These are phyloP conservation scores for Percina caprodes DNA, from an alignment of 2,113 vertebrate species.

Conservation along the genomic window DNA sequence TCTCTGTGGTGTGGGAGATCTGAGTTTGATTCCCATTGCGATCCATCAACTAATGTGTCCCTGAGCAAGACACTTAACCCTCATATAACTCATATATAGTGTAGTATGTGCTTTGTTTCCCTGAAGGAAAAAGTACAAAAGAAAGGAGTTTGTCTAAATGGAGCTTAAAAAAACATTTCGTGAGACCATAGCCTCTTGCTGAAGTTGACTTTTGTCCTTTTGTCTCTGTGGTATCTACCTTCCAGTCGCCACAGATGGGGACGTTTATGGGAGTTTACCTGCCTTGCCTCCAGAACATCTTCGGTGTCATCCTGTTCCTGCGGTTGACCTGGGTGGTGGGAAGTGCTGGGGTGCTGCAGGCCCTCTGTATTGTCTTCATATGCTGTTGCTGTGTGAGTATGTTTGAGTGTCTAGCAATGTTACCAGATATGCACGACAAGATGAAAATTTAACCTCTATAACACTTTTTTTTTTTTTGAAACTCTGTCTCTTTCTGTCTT, in stretches of 20 bases:
- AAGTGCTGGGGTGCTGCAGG: slow-evolving; percentile 83
- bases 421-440: neutral
- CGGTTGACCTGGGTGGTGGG: slow-evolving; percentile 88
- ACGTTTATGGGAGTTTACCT: slow-evolving; percentile 90
- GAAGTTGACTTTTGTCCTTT: neutral
- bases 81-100: too few species aligned
- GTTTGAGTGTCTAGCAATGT: neutral
- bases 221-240: neutral
- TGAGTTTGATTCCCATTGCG: too few species aligned
- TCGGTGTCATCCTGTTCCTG: slow-evolving; percentile 88
- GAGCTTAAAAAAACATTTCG: neutral
- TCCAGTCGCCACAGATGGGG: slow-evolving; percentile 87
- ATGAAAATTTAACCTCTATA: neutral
- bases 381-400: slow-evolving; percentile 88
- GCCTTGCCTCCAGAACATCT: slow-evolving; percentile 89
- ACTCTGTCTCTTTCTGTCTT: slow-evolving; percentile 3
- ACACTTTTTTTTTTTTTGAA: too few species aligned
- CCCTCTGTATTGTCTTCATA: slow-evolving; percentile 86
- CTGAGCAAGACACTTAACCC: too few species aligned
- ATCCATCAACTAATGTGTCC: too few species aligned
- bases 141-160: neutral
- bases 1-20: too few species aligned
- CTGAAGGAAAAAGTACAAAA: neutral
- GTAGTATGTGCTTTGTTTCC: too few species aligned
- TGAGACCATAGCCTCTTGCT: neutral